Conservation (phyloP, 2,797 vertebrate species). For the Allenopithecus nigroviridis region DNA sequence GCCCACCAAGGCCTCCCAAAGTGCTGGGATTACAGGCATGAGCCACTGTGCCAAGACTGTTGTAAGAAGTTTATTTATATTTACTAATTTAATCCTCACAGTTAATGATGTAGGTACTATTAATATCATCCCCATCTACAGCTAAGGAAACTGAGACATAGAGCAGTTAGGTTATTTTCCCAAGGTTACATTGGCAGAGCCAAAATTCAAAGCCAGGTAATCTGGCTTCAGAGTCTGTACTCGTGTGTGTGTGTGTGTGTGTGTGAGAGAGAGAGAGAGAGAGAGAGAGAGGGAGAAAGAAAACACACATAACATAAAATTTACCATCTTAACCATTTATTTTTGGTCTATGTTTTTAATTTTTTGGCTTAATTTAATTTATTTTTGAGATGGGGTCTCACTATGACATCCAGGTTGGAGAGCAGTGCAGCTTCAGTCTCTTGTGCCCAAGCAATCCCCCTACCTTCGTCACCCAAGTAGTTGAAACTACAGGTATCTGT, state of each 20-base stretch:
- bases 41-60: background rate
- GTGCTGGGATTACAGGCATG: too few species aligned
- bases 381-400: background rate
- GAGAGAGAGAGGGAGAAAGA: background rate
- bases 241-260: too few species aligned
- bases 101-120: background rate
- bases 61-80: background rate
- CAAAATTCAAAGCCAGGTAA: constrained; percentile 1
- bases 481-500: too few species aligned
- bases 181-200: background rate
- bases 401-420: too few species aligned
- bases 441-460: too few species aligned
- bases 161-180: background rate
- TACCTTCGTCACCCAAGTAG: too few species aligned
- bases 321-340: background rate
- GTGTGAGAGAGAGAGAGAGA: too few species aligned
- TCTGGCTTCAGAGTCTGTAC: background rate
- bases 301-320: background rate
- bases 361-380: background rate
- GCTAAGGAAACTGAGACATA: background rate
- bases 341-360: background rate
- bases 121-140: background rate
- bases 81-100: background rate
- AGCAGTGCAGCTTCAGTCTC: too few species aligned
- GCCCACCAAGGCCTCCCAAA: too few species aligned